These are phyloP conservation scores for Acanthurus lineatus DNA, from an alignment of 2,797 vertebrate genomes.

Conservation along the genomic window DNA sequence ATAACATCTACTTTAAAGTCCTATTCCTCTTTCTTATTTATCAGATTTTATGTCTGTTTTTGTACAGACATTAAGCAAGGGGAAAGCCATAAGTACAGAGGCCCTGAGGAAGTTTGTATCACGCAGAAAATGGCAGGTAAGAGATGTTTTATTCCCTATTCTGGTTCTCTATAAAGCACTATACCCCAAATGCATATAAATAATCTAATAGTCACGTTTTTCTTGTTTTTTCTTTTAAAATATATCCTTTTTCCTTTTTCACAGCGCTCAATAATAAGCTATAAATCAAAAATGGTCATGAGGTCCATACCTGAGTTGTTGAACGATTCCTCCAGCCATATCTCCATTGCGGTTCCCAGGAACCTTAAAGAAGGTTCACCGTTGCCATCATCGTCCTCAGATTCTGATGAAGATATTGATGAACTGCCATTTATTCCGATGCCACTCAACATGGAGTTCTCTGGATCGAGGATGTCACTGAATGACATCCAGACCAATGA, in stretches of 20 bases:
- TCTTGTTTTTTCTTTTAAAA: neutral
- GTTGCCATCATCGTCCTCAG: conserved; percentile 93
- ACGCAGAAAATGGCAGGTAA: conserved; percentile 98
- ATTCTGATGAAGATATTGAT: conserved; percentile 96
- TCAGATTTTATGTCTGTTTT: conserved; percentile 11
- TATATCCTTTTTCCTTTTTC: conserved; percentile 40
- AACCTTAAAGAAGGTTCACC: conserved; percentile 91
- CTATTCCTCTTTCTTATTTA: neutral
- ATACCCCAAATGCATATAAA: neutral
- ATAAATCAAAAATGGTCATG: conserved; percentile 98
- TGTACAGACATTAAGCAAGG: conserved; percentile 90
- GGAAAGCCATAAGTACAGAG: conserved; percentile 92
- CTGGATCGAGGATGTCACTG: conserved; percentile 93
- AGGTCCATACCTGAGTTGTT: conserved; percentile 94
- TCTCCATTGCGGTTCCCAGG: conserved; percentile 93
- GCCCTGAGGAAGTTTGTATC: conserved; percentile 94
- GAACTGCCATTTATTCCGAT: conserved; percentile 96
- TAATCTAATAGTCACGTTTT: neutral
- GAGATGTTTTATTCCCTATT: conserved; percentile 18
- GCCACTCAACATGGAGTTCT: conserved; percentile 94
- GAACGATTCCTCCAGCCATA: conserved; percentile 92
- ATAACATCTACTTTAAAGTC: neutral
- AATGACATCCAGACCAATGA: conserved; percentile 93
- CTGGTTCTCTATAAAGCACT: neutral
- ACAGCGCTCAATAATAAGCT: conserved; percentile 96